Base-by-base conservation (phyloP, 2,888 invertebrate species). In the Hoplodrina blanda region DNA sequence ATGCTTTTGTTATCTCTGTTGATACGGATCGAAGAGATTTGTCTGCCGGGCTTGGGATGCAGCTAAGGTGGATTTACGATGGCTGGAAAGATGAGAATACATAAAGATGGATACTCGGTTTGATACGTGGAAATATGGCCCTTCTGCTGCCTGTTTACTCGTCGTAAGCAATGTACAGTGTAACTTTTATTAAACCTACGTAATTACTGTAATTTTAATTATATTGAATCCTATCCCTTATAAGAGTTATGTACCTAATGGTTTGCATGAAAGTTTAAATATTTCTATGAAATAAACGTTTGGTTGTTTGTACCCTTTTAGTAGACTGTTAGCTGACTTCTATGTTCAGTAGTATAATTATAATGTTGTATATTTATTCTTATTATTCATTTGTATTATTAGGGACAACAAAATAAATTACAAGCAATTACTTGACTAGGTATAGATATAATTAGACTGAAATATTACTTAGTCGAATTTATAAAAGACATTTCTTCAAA, bases 1-100 rank as follows among this genome's bases (percentile, higher is more conserved):
- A 91, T 85, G 83, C 80, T 89, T 80, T 91, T 90, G 90, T 89
- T 91, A 89, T 88, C 89, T 90, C 87, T 81, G 80, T 82, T 87
- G 88, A 85, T 89, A 81, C 74, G 83, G 83, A 80, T 86, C 89
- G 88, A 82, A 80, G 88, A 86, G 91, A 89, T 90, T 90, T 88
- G 86, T 87, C 85, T 85, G 88, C 88, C 80, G 78, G 87, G 76
- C 80, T 72, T 76, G 82, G 80, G 67, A 85, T 79, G 82, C 77
- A 83, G 83, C 78, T 82, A 85, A 83, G 85, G 85, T 83, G 84
- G 81, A 77, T 87, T 85, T 84, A 84, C 76, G 79, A 80, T 81
- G 83, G 83, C 75, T 84, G 64, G 82, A 77, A 75, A 77, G 73
- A 81, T 84, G 85, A 82, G 73, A 78, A 83, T 70, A 82, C 69